Evolutionary conservation across 2,888 invertebrate genomes (phyloP), one percentile per base, ranked within the genome.

Genomic region (Lycia hirtaria): DNA sequence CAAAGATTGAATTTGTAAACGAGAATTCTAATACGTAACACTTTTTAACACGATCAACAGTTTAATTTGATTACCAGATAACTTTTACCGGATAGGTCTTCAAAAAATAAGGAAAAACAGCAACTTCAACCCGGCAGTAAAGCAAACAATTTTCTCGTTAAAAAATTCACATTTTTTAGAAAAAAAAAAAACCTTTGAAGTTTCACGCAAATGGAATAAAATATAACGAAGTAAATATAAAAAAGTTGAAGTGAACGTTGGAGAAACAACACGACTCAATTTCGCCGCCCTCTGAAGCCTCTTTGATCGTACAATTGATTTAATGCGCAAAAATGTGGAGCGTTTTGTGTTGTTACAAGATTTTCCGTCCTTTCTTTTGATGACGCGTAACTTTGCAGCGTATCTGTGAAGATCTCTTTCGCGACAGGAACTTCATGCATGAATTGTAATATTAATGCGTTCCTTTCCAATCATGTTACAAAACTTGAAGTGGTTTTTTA

Each of bases 291-390:
- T 64, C 59, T 50, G 54, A 56, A 65, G 58, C 62, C 48, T 65
- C 76, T 81, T 80, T 83, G 81, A 82, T 81, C 79, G 69, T 53
- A 51, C 69, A 76, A 77, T 77, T 75, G 73, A 62, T 70, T 71
- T 73, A 65, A 71, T 66, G 52, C 22, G 24, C 9, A 38, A 49
- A 43, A 56, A 44, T 44, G 24, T 38, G 65, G 60, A 59, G 56
- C 68, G 64, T 64, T 40, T 33, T 54, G 9, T 14, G 5, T 24
- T 63, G 56, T 55, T 35, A 43, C 9, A n/a, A 24, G 20, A 15
- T 30, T 14, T 35, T 35, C 19, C 26, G 20, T 22, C 17, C 19
- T 3, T 28, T 41, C 26, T 26, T 24, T 26, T 41, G 41, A 26
- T 10, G 1, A 15, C 2, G 15, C 0, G 26, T 0, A 17, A 17